phyloP scores from a whole-genome alignment of 2,888 invertebrate species.

The Galerucella nymphaeae region DNA sequence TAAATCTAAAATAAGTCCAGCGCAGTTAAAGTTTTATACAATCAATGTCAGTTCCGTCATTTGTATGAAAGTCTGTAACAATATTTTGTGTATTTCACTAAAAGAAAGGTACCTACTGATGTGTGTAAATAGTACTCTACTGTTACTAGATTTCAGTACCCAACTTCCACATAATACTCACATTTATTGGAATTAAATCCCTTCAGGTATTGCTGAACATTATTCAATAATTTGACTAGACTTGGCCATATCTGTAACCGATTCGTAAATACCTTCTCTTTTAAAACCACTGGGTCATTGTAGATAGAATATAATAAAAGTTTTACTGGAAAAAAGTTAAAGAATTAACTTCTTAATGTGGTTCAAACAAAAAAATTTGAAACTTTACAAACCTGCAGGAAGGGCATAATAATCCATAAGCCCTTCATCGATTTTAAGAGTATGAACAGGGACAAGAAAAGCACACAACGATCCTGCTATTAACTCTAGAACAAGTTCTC shows the following conservation, averaged over 20 bases:
- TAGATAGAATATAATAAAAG: conserved; percentile 80
- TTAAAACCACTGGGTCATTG: conserved; percentile 68
- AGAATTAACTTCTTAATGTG: no score
- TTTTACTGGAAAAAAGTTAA: conserved; percentile 70
- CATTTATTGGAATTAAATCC: conserved; percentile 68
- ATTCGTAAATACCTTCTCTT: conserved; percentile 68
- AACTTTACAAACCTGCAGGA: conserved; percentile 70
- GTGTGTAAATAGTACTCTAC: no score
- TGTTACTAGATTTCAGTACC: no score
- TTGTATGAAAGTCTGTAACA: no score
- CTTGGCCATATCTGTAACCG: conserved; percentile 83
- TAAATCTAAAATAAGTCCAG: conserved; percentile 4
- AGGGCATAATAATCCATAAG: conserved; percentile 75
- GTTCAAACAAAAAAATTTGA: neutral
- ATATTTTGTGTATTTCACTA: no score
- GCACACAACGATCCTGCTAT: conserved; percentile 76
- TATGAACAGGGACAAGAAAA: conserved; percentile 76
- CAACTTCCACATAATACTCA: conserved; percentile 60
- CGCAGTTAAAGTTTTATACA: no score
- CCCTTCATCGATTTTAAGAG: conserved; percentile 72
- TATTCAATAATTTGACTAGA: conserved; percentile 79
- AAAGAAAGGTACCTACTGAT: no score
- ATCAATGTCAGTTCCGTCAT: no score
- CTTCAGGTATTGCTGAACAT: conserved; percentile 68
- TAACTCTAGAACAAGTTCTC: conserved; percentile 71